Conservation (phyloP, 2,113 vertebrate genomes). For the Gymnarchus niloticus region DNA sequence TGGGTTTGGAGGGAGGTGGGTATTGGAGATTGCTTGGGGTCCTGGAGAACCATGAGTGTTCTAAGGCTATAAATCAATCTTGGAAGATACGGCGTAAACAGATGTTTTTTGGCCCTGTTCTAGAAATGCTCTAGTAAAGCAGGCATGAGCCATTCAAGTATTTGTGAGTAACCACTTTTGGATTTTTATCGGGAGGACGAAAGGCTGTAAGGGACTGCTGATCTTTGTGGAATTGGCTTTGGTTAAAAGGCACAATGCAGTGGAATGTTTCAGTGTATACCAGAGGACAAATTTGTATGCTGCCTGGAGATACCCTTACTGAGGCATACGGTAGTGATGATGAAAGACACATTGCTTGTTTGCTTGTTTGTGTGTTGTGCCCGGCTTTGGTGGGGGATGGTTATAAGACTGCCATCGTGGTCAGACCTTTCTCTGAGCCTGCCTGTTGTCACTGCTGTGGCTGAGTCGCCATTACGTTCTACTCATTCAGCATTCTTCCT, state of each 20-base stretch:
- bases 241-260: not conserved
- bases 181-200: not conserved
- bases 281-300: not conserved
- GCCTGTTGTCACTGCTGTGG: slow-evolving; percentile 5
- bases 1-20: not conserved
- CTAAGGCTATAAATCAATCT: not conserved
- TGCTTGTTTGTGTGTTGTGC: not conserved
- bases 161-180: not conserved
- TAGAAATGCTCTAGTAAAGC: not conserved
- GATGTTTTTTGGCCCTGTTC: not conserved
- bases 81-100: not conserved
- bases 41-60: not conserved
- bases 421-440: not conserved
- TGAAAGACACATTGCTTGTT: not conserved
- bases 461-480: not conserved
- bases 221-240: not conserved
- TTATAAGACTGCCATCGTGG: not conserved
- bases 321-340: not conserved
- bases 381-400: not conserved
- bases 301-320: not conserved
- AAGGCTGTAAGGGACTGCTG: not conserved
- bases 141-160: not conserved
- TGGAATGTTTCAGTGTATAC: not conserved
- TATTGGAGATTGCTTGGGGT: not conserved
- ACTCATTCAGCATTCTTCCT: not conserved